Evolutionary conservation across 1,140 invertebrate species (phyloP), one percentile per base, ranked within the genome.

Genomic region (Rhysida immarginata): DNA sequence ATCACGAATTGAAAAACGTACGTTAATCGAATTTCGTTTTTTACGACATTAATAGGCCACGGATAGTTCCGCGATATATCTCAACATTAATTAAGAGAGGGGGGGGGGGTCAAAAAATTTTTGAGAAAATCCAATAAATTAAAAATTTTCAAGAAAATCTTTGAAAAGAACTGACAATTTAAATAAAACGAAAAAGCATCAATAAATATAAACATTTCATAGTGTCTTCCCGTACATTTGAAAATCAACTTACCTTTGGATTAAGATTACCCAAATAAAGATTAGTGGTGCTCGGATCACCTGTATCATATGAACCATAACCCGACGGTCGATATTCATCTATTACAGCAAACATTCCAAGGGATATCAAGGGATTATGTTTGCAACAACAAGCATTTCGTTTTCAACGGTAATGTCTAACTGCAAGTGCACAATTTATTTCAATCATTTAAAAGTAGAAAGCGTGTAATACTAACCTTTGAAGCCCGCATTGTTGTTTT

Each of bases 211-310:
- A n/a, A n/a, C n/a, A n/a, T n/a, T n/a, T n/a, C n/a, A n/a, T n/a
- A n/a, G n/a, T n/a, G n/a, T n/a, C n/a, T n/a, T n/a, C n/a, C n/a
- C n/a, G n/a, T n/a, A n/a, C n/a, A n/a, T n/a, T 16, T 35, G 29
- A 16, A 8, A 35, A 35, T 8, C 8, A 5, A 46, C 55, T 66
- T 75, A 87, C 85, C 76, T 96, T 96, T 53, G 93, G 92, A 74
- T 92, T 95, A 2, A 99, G 78, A 73, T 98, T 98, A 55, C 93
- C 93, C 43, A 99, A 74, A 69, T 98, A 99, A 14, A 99, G 77
- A 72, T 99, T 99, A 27, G 96, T 99, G 2, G 95, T 98, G 63
- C 85, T 92, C 46, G 93, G 92, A 78, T 98, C 93, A 1, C 91
- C 90, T 57, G 85, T 87, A 68, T 94, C 91, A 72, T 88, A 91